phyloP scores from a whole-genome alignment of 2,113 vertebrate genomes.

The Aythya baeri region DNA sequence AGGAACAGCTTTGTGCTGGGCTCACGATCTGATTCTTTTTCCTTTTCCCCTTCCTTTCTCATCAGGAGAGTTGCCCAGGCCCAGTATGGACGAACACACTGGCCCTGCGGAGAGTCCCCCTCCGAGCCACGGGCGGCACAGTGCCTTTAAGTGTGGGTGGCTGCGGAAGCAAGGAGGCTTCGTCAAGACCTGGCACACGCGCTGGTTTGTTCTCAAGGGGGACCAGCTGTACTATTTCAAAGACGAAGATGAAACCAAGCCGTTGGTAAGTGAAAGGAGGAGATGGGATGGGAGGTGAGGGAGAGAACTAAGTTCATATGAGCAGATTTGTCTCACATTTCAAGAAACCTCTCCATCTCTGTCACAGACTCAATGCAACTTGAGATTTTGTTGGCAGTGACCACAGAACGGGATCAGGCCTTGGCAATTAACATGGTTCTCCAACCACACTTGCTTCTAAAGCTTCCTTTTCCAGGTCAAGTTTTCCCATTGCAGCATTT shows the following conservation, averaged over 20 bases:
- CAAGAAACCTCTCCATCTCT: neutral
- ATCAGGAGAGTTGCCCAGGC: conserved; percentile 65
- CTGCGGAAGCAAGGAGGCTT: conserved; percentile 98
- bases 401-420: neutral
- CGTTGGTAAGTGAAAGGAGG: conserved; percentile 85
- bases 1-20: neutral
- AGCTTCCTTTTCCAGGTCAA: neutral
- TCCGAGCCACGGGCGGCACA: conserved; percentile 64
- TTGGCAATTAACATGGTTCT: neutral
- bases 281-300: neutral
- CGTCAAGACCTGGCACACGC: conserved; percentile 97
- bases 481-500: conserved; percentile 9
- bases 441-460: neutral
- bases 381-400: neutral
- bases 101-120: conserved; percentile 74
- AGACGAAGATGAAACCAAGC: conserved; percentile 96
- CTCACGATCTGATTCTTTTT: conserved; percentile 1
- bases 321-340: neutral
- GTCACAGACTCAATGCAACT: neutral
- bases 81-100: conserved; percentile 87
- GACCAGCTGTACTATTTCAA: conserved; percentile 96
- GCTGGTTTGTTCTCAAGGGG: conserved; percentile 96
- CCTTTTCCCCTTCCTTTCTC: conserved; percentile 10
- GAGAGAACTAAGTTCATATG: neutral
- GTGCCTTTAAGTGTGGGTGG: conserved; percentile 90